Percentiles rank a stretch among this genome's conserved stretches.
These are phyloP conservation scores for Leptopterna dolabrata DNA, from an alignment of 2,888 invertebrate genomes.

Conservation along the genomic window DNA sequence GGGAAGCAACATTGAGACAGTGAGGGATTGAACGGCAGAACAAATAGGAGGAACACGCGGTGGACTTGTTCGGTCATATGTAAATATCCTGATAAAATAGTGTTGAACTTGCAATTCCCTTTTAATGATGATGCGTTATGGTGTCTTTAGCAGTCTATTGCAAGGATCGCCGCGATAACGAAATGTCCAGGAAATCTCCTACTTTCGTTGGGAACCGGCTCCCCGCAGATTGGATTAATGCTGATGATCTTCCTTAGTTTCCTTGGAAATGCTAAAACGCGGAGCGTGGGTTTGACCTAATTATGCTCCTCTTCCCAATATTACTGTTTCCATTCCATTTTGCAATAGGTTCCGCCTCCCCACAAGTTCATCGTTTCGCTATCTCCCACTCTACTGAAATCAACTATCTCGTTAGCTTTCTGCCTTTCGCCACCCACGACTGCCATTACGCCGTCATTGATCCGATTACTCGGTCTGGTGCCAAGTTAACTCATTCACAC, in stretches of 20 bases:
- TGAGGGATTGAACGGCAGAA: no score
- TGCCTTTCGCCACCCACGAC: slow-evolving; percentile 12
- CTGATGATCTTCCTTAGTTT: background rate
- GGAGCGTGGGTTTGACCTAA: background rate
- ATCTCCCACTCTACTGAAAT: background rate
- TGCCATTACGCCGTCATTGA: slow-evolving; percentile 37
- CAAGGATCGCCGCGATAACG: background rate
- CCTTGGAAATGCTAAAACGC: background rate
- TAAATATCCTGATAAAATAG: no score
- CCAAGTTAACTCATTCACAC: background rate
- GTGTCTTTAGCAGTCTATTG: background rate
- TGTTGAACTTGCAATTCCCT: no score
- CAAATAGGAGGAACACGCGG: no score
- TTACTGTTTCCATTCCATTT: background rate
- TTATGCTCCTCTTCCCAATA: background rate
- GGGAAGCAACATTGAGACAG: no score
- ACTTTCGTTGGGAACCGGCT: background rate
- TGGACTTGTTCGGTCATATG: no score
- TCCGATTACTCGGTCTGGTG: background rate
- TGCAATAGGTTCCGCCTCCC: background rate
- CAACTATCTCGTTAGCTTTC: slow-evolving; percentile 37
- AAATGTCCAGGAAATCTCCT: background rate
- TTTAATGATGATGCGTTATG: no score
- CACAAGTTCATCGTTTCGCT: background rate
- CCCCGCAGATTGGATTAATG: background rate